Evolutionary conservation across 1,140 invertebrate genomes (phyloP).

Genomic region (Cotesia typhae): DNA sequence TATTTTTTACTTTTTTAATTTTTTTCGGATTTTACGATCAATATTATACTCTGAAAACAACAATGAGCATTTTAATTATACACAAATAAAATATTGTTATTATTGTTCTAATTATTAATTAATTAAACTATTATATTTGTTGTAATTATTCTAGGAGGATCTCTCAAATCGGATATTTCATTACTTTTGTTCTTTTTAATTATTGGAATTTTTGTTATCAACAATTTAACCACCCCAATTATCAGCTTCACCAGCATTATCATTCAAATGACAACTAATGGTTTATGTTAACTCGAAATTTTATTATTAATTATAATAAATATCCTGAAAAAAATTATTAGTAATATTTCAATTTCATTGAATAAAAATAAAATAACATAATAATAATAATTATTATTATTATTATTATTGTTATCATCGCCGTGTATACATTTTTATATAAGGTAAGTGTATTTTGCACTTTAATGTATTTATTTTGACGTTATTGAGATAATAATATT

Average conservation of each 20-base stretch:
- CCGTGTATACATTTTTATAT: too few relatives aligned
- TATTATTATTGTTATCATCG: too few relatives aligned
- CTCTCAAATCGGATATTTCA: background rate
- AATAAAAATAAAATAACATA: too few relatives aligned
- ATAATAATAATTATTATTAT: too few relatives aligned
- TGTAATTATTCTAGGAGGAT: conserved; percentile 5
- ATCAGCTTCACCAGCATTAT: background rate
- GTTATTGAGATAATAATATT: too few relatives aligned
- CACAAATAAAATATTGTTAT: background rate
- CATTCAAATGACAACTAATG: background rate
- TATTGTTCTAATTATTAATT: background rate
- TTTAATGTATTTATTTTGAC: too few relatives aligned
- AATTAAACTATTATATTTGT: conserved; percentile 16
- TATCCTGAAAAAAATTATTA: too few relatives aligned
- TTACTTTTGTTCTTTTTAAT: conserved; percentile 16
- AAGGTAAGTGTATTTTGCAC: too few relatives aligned
- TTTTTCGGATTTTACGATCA: background rate
- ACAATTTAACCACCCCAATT: too few relatives aligned
- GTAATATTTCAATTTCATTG: too few relatives aligned
- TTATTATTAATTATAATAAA: too few relatives aligned
- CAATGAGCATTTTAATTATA: background rate
- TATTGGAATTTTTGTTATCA: background rate
- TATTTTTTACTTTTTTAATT: too few relatives aligned
- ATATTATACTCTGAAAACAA: background rate
- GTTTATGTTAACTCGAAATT: background rate